Evolutionary conservation across 2,113 vertebrate species (phyloP).

Genomic region (Carollia perspicillata): DNA sequence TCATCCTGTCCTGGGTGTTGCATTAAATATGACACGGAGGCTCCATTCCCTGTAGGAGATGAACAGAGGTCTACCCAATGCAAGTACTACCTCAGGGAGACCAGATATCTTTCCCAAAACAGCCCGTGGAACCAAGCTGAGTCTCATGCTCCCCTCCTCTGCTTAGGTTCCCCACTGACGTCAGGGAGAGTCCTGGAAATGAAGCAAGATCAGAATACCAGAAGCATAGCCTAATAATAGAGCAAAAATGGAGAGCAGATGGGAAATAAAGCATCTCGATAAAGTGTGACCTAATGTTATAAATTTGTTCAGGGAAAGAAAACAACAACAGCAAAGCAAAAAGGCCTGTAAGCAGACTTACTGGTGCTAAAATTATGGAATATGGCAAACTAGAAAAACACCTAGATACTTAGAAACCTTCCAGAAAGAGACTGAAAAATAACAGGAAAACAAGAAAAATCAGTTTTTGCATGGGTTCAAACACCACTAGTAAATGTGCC

Average conservation of each 20-base stretch:
- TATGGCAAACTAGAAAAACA: background rate
- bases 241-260: slow-evolving; percentile 68
- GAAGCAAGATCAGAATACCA: slow-evolving; percentile 52
- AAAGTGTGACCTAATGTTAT: slow-evolving; percentile 40
- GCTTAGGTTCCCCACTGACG: slow-evolving; percentile 25
- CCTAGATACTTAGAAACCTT: background rate
- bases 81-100: background rate
- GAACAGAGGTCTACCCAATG: background rate
- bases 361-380: background rate
- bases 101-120: slow-evolving; percentile 20
- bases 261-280: background rate
- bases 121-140: background rate
- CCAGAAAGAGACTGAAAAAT: background rate
- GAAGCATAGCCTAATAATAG: slow-evolving; percentile 58
- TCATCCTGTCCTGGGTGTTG: background rate
- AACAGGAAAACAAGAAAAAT: background rate
- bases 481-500: background rate
- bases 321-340: slow-evolving; percentile 51
- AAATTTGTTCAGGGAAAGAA: slow-evolving; percentile 51
- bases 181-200: slow-evolving; percentile 9
- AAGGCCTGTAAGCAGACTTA: background rate
- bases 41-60: slow-evolving; percentile 30
- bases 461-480: background rate
- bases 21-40: slow-evolving; percentile 14
- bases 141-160: background rate